A percentile compares a stretch with the other conserved stretches of the same genome.
phyloP scores from a whole-genome alignment of 1,140 invertebrate species.

The Drosophila aff. region DNA sequence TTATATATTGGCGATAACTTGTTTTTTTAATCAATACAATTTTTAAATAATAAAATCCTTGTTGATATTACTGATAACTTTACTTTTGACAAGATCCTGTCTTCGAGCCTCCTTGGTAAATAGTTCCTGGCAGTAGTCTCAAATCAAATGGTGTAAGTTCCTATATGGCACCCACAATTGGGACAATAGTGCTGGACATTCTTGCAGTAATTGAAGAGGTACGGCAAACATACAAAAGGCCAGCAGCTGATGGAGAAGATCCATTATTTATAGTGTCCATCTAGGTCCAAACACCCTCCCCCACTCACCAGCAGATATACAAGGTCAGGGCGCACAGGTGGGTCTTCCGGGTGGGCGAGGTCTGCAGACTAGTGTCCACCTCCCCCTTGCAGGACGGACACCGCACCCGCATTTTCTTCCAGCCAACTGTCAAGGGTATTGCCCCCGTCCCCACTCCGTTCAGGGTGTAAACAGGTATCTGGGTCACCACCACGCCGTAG shows the following conservation, averaged over 20 bases:
- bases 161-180: constrained; percentile 88
- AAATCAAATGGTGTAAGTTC: constrained; percentile 85
- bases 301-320: constrained; percentile 82
- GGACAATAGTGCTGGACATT: constrained; percentile 89
- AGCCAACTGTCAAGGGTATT: constrained; percentile 74
- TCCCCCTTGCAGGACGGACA: constrained; percentile 87
- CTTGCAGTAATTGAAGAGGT: constrained; percentile 88
- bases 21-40: neutral
- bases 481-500: constrained; percentile 84
- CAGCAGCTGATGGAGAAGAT: constrained; percentile 86
- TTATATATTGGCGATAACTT: too few relatives aligned
- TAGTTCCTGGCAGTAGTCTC: neutral
- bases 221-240: constrained; percentile 88
- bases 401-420: constrained; percentile 80
- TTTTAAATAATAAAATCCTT: neutral
- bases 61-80: neutral
- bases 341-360: constrained; percentile 86
- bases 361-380: constrained; percentile 86
- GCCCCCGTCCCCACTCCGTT: constrained; percentile 21
- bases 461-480: constrained; percentile 52
- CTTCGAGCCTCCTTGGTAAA: neutral
- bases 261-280: neutral
- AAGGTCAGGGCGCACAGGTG: constrained; percentile 87
- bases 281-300: neutral
- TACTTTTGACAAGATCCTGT: neutral